A percentile compares a stretch with the other conserved stretches of the same genome.
These are phyloP conservation scores for Rotaria macrura DNA, from an alignment of 2,888 invertebrate genomes.

Conservation along the genomic window DNA sequence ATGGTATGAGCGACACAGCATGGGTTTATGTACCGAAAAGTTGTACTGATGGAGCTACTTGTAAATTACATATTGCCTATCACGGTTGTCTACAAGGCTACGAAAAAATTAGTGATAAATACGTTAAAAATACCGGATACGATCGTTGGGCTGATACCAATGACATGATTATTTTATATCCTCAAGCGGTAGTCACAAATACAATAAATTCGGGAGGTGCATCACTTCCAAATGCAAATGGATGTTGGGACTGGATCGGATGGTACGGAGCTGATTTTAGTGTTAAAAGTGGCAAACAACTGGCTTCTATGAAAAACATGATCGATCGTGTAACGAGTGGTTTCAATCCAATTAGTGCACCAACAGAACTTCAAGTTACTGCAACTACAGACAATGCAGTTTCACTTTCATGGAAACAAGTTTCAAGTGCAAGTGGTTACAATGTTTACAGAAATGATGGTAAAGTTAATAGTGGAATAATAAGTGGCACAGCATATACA, in stretches of 20 bases:
- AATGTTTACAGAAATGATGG: background rate
- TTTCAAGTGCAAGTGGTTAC: background rate
- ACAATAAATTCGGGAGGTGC: slow-evolving; percentile 11
- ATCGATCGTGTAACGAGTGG: background rate
- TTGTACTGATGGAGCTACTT: slow-evolving; percentile 35
- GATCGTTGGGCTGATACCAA: slow-evolving; percentile 42
- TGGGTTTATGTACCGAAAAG: slow-evolving; percentile 37
- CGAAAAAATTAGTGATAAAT: slow-evolving; percentile 38
- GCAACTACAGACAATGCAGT: background rate
- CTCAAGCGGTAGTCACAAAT: slow-evolving; percentile 36
- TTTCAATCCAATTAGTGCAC: background rate
- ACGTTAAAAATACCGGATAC: slow-evolving; percentile 39
- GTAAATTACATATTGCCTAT: slow-evolving; percentile 38
- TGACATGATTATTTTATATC: slow-evolving; percentile 42
- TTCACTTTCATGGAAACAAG: background rate
- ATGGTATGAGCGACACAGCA: slow-evolving; percentile 36
- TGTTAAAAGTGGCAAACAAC: background rate
- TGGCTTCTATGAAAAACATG: background rate
- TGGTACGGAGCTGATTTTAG: slow-evolving; percentile 37
- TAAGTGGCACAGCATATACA: background rate
- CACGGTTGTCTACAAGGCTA: slow-evolving; percentile 38
- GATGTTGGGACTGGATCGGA: slow-evolving; percentile 43
- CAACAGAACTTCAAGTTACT: background rate
- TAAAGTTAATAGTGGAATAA: background rate
- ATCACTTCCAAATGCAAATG: slow-evolving; percentile 37